Evolutionary conservation across 1,140 invertebrate genomes (phyloP), one percentile per base, ranked within the genome.

Genomic region (Asobara japonica): DNA sequence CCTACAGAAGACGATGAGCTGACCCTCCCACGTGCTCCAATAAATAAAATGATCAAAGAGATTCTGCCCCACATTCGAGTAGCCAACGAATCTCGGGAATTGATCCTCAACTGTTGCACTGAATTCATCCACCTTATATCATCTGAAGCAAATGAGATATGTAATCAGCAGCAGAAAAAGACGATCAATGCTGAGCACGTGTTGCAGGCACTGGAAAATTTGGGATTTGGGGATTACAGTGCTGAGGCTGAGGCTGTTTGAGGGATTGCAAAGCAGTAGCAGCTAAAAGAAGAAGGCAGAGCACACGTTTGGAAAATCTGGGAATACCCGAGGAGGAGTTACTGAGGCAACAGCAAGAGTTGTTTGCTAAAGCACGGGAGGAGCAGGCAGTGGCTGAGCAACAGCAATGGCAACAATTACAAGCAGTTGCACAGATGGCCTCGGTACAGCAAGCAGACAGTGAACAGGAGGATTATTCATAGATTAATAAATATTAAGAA

Each of bases 1-100:
- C 90, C 91, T 60, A 89, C 91, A 51, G 95, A 96, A 84, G 94
- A 95, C 82, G 97, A 99, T 83, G 96, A 99, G 84, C 87, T 98
- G 33, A 98, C 96, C 27, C 90, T 99, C 73, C 98, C 98, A 1
- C 89, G 97, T 80, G 97, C 97, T 8, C 97, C 97, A 61, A 96
- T 99, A 72, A 99, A 99, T 83, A 99, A 99, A 91, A 98, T 99
- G 92, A 98, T 99, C 45, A 99, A 99, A 85, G 97, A 99, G 88
- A 90, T 98, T 45, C 89, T 97, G 30, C 97, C 97, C 0, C 91
- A 95, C 72, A 92, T 98, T 29, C 89, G 98, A 74, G 96, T 99
- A 22, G 97, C 97, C 4, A 98, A 98, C 83, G 98, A 99, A 86
- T 96, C 96, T 2, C 89, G 97, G 64, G 98, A 99, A 87, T 87